Percentiles rank a stretch among this genome's conserved stretches.
Conservation (phyloP, 1,140 invertebrate genomes). For the Megalopta genalis region DNA sequence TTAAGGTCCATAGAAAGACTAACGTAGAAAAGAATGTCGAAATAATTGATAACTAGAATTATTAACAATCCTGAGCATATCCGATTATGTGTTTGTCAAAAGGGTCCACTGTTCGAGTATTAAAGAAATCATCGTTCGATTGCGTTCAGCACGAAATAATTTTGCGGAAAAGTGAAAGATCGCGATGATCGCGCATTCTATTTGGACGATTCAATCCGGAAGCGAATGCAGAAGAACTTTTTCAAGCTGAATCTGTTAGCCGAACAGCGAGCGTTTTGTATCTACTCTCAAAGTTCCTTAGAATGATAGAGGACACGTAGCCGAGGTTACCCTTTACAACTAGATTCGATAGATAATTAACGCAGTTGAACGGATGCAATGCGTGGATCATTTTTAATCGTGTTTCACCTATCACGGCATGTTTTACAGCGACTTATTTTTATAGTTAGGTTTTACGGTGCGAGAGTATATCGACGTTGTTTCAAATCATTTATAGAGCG, state of each 20-base stretch:
- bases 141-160: too few species aligned
- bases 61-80: too few species aligned
- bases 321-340: constrained; percentile 15
- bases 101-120: too few species aligned
- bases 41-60: too few species aligned
- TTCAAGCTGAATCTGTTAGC: background rate
- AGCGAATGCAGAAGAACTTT: background rate
- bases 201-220: too few species aligned
- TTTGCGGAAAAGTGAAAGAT: too few species aligned
- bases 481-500: constrained; percentile 27
- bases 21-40: too few species aligned
- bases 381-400: constrained; percentile 39
- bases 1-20: too few species aligned
- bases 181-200: too few species aligned
- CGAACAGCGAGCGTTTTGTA: constrained; percentile 21
- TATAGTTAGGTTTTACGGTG: constrained; percentile 37
- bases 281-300: constrained; percentile 45
- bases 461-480: constrained; percentile 39
- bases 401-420: constrained; percentile 28
- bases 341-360: constrained; percentile 13
- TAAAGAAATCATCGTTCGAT: too few species aligned
- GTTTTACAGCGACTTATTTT: constrained; percentile 55
- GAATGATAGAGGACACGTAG: constrained; percentile 13
- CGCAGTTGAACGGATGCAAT: constrained; percentile 21
- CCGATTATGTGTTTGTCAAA: too few species aligned